Conservation (phyloP, 2,797 vertebrate genomes). For the Callimico goeldii region DNA sequence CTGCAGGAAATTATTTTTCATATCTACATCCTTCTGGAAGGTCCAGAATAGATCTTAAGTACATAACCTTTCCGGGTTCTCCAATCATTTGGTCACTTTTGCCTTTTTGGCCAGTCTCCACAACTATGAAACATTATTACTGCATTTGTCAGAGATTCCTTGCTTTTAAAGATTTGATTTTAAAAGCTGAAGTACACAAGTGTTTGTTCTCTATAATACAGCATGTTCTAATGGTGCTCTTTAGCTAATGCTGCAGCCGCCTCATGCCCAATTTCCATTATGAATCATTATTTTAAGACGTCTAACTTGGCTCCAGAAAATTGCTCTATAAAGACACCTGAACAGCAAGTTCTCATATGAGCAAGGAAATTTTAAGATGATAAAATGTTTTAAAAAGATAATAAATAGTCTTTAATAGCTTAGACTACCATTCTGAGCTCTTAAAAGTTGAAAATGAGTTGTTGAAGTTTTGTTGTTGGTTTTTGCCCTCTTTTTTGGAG, state of each 20-base stretch:
- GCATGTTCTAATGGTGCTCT: slow-evolving; percentile 72
- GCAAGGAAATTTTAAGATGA: slow-evolving; percentile 62
- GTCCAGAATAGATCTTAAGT: not conserved
- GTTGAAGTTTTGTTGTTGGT: slow-evolving; percentile 36
- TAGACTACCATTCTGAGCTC: slow-evolving; percentile 43
- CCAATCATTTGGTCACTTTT: slow-evolving; percentile 51
- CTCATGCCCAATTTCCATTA: slow-evolving; percentile 61
- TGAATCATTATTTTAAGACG: slow-evolving; percentile 73
- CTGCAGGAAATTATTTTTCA: slow-evolving; percentile 11
- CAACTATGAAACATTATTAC: slow-evolving; percentile 73
- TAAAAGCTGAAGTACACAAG: slow-evolving; percentile 59
- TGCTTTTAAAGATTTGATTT: slow-evolving; percentile 73
- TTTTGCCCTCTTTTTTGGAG: slow-evolving; percentile 1
- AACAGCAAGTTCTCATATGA: slow-evolving; percentile 65
- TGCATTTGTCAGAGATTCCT: slow-evolving; percentile 42
- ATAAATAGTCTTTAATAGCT: slow-evolving; percentile 61
- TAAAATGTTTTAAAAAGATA: slow-evolving; percentile 57
- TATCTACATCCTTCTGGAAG: not conserved
- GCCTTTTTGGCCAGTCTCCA: slow-evolving; percentile 47
- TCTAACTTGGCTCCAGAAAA: slow-evolving; percentile 72
- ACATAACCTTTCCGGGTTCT: not conserved
- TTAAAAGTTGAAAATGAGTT: slow-evolving; percentile 62
- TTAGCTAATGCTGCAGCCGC: slow-evolving; percentile 56
- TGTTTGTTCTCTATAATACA: slow-evolving; percentile 65
- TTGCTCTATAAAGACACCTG: slow-evolving; percentile 67